Base-by-base conservation (phyloP, 2,888 invertebrate species). In the Nasonia oneida region DNA sequence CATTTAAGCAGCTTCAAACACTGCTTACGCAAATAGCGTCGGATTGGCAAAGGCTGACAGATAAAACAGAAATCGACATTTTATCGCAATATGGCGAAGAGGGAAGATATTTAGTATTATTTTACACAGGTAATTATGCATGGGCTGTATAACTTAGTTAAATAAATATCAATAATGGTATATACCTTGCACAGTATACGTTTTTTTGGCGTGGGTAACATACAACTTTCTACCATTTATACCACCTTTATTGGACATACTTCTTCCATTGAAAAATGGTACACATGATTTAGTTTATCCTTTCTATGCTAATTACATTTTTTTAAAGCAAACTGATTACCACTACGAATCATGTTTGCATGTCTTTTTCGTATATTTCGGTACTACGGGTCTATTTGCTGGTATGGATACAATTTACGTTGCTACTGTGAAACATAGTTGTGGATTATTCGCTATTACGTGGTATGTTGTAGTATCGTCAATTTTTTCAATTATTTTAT, bases 291-390 rank as follows among this genome's bases (percentile, higher is more conserved):
- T 29, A 0, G 57, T 37, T 37, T 37, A 37, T 57, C 76, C 57
- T 0, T 53, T 76, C 18, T 18, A 57, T n/a, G 57, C 57, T 6
- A 57, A 76, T 29, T 76, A 53, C 18, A 3, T 76, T 10, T 76
- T 57, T 23, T 76, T 76, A 37, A 57, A 76, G 8, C 76, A 76
- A 57, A 12, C 23, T 2, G 53, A 76, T 6, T 33, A 76, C 37
- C 76, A 53, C 29, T 76, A 76, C 12, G 37, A 57, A 57, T 6
- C 76, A 10, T 57, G 76, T 57, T 29, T 76, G 0, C 76, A 57
- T 10, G 53, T 37, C 6, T 53, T 57, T 33, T 10, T 76, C 12
- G 37, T 76, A 18, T 76, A 57, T 12, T 76, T 76, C 37, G 76
- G 8, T 14, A 37, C 37, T 12, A 37, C 76, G n/a, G 10, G 18